Evolutionary conservation across 2,888 invertebrate genomes (phyloP).

Genomic region (Neuroscelio doddi): DNA sequence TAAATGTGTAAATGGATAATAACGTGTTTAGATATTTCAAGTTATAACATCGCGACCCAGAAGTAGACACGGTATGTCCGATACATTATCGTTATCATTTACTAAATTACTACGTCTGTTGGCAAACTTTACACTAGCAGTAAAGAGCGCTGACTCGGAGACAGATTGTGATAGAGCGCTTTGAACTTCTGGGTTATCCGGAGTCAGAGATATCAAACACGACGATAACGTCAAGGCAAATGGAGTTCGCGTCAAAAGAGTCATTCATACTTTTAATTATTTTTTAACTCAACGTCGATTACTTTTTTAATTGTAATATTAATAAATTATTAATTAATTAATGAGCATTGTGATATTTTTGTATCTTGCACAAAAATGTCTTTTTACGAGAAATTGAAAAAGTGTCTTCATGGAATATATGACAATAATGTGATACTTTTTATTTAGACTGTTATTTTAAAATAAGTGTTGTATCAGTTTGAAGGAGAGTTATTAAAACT

Average conservation of each 20-base stretch:
- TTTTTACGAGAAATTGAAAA: no score
- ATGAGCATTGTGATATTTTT: no score
- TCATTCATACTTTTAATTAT: constrained; percentile 37
- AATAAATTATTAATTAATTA: no score
- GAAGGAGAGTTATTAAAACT: no score
- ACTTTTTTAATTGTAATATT: constrained; percentile 8
- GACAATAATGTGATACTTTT: no score
- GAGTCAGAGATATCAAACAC: constrained; percentile 52
- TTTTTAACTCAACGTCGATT: constrained; percentile 20
- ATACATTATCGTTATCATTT: constrained; percentile 10
- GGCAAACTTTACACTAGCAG: no score
- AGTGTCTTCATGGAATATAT: no score
- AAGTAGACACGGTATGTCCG: not conserved
- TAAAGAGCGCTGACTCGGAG: constrained; percentile 56
- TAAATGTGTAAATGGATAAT: no score
- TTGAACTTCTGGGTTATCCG: constrained; percentile 61
- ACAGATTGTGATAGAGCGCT: constrained; percentile 63
- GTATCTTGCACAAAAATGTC: no score
- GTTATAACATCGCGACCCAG: not conserved
- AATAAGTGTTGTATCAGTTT: no score
- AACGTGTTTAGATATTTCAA: no score
- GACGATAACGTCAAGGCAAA: constrained; percentile 49
- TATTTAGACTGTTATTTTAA: no score
- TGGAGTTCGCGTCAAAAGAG: constrained; percentile 49
- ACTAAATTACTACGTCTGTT: constrained; percentile 8